These are phyloP conservation scores for western clawed frog (Xenopus tropicalis) DNA, from an alignment of 2,113 vertebrate genomes.

Conservation along the genomic window DNA sequence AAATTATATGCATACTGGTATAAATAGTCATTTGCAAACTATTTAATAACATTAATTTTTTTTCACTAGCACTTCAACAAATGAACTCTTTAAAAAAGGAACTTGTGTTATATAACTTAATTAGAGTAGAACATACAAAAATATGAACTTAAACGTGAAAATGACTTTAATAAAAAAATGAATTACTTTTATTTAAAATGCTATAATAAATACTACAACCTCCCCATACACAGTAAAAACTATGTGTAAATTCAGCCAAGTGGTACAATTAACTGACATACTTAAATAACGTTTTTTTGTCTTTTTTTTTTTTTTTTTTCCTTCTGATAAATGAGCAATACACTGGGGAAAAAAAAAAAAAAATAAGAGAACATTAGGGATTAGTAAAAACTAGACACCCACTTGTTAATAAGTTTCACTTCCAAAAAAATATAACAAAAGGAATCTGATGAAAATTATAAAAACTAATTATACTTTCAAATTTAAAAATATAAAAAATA, in stretches of 20 bases:
- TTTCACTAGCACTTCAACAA: slow-evolving; percentile 99
- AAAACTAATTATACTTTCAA: slow-evolving; percentile 99
- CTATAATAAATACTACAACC: slow-evolving; percentile 99
- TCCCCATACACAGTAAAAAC: slow-evolving; percentile 99
- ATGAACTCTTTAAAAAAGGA: slow-evolving; percentile 99
- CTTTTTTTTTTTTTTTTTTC: slow-evolving; percentile 78
- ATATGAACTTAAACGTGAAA: slow-evolving; percentile 99
- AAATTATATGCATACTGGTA: slow-evolving; percentile 99
- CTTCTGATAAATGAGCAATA: slow-evolving; percentile 99
- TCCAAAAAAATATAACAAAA: slow-evolving; percentile 99
- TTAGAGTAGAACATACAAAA: slow-evolving; percentile 98
- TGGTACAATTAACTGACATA: slow-evolving; percentile 98
- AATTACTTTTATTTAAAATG: slow-evolving; percentile 98
- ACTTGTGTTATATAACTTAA: slow-evolving; percentile 95
- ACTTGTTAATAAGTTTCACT: slow-evolving; percentile 96
- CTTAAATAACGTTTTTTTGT: slow-evolving; percentile 87
- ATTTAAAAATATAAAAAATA: slow-evolving; percentile 99
- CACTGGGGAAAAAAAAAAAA: slow-evolving; percentile 68
- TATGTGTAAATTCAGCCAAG: slow-evolving; percentile 99
- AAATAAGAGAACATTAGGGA: slow-evolving; percentile 89
- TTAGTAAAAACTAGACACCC: slow-evolving; percentile 99
- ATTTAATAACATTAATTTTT: slow-evolving; percentile 98
- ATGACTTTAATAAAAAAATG: slow-evolving; percentile 99
- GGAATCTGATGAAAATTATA: slow-evolving; percentile 97
- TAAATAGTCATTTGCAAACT: slow-evolving; percentile 99